These are phyloP conservation scores for Isichthys henryi DNA, from an alignment of 2,113 vertebrate species.

Conservation along the genomic window DNA sequence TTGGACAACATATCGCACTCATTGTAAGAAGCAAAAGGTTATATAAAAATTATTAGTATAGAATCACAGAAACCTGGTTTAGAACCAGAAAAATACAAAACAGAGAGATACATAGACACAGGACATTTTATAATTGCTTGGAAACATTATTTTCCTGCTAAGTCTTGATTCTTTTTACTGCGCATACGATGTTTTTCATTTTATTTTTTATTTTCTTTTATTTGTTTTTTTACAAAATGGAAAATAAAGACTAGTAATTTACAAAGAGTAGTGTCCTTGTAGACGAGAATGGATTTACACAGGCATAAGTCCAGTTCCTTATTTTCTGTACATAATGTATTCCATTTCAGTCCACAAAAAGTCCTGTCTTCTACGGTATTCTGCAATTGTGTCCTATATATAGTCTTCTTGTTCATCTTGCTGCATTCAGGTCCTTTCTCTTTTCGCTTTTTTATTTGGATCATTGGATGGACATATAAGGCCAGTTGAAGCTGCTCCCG, in stretches of 20 bases:
- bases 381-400: slow-evolving; percentile 69
- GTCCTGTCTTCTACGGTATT: slow-evolving; percentile 62
- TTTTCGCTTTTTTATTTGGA: slow-evolving; percentile 70
- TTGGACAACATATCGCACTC: slow-evolving; percentile 99
- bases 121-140: slow-evolving; percentile 99
- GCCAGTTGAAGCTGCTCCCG: slow-evolving; percentile 99
- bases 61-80: slow-evolving; percentile 99
- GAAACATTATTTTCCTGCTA: slow-evolving; percentile 97
- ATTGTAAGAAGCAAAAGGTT: slow-evolving; percentile 99
- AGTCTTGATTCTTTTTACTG: slow-evolving; percentile 92
- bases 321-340: slow-evolving; percentile 96
- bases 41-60: slow-evolving; percentile 99
- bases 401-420: slow-evolving; percentile 67
- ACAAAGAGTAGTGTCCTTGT: slow-evolving; percentile 95
- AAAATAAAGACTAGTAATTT: slow-evolving; percentile 99
- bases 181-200: slow-evolving; percentile 89
- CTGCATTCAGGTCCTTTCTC: slow-evolving; percentile 57
- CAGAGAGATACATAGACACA: slow-evolving; percentile 99
- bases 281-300: slow-evolving; percentile 79
- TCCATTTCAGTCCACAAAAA: slow-evolving; percentile 72
- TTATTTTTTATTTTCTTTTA: slow-evolving; percentile 57
- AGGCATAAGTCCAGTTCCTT: slow-evolving; percentile 83
- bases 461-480: slow-evolving; percentile 99
- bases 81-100: slow-evolving; percentile 99
- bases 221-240: slow-evolving; percentile 89